Base-by-base conservation (phyloP, 2,797 vertebrate genomes). In the Siniperca obscura region DNA sequence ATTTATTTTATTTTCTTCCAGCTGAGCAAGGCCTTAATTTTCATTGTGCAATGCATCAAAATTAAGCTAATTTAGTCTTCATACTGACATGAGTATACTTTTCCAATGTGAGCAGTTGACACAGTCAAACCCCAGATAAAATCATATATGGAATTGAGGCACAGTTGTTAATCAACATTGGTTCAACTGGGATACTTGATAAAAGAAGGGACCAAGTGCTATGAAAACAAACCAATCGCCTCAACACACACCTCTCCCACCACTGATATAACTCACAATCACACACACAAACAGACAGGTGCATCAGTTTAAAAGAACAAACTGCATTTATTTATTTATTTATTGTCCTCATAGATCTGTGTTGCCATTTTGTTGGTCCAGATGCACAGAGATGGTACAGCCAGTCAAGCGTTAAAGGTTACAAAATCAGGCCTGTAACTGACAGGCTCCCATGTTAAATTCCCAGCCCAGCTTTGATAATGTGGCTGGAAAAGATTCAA, bases 131-230 rank as follows among this genome's bases (percentile, higher is more conserved):
- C 13, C 12, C 2, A 48, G 59, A 22, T 30, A 59, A 5, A 67
- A 57, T 27, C 5, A 59, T 7, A 52, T 25, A 55, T 61, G 14
- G 48, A 36, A 48, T 0, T 36, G 70, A 14, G 59, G 56, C 65
- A 66, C 62, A 79, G 53, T 48, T 84, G 52, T 62, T 30, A 53
- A 11, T 19, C 14, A 64, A 59, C 38, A 66, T 4, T n/a, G 30
- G 6, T 57, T 36, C 53, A 64, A 59, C 40, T 25, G 36, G 34
- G 34, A 73, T 42, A 11, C 8, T 7, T 21, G 3, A 52, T 19
- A 38, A 68, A 59, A 62, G 61, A 25, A 36, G n/a, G 36, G 48
- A 80, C 30, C 74, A 74, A 74, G 66, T 78, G 81, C 55, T 42
- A 13, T 27, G 46, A 78, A 84, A 67, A 68, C 70, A 78, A 61